Conservation (phyloP, 1,140 invertebrate genomes). For the Oryctes rhinoceros region DNA sequence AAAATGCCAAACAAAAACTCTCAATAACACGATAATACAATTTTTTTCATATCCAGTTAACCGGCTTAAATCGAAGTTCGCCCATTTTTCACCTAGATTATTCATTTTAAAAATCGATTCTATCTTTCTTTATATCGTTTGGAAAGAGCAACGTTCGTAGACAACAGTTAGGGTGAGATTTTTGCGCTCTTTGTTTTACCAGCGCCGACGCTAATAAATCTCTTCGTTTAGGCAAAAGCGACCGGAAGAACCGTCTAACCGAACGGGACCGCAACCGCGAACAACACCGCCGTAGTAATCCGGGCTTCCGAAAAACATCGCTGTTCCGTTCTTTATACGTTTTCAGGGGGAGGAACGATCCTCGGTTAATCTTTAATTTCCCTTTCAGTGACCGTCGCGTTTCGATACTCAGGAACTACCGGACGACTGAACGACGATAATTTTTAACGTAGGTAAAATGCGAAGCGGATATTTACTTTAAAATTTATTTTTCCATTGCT, state of each 20-base stretch:
- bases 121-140: not conserved
- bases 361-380: slow-evolving; percentile 27
- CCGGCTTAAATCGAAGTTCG: no score
- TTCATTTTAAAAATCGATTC: not conserved
- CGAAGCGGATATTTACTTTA: not conserved
- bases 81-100: no score
- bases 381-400: slow-evolving; percentile 17
- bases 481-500: no score
- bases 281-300: slow-evolving; percentile 34
- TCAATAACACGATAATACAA: no score
- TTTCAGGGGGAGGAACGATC: not conserved
- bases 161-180: not conserved
- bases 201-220: slow-evolving; percentile 36
- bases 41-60: no score
- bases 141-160: not conserved
- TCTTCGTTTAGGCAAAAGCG: not conserved
- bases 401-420: not conserved
- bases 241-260: slow-evolving; percentile 13
- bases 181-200: slow-evolving; percentile 35
- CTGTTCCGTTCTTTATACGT: slow-evolving; percentile 5
- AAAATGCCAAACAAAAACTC: no score
- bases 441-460: not conserved
- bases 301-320: slow-evolving; percentile 33
- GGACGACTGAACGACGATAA: not conserved
- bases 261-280: slow-evolving; percentile 21